Base-by-base conservation (phyloP, 2,113 vertebrate genomes). In the Podilymbus podiceps region DNA sequence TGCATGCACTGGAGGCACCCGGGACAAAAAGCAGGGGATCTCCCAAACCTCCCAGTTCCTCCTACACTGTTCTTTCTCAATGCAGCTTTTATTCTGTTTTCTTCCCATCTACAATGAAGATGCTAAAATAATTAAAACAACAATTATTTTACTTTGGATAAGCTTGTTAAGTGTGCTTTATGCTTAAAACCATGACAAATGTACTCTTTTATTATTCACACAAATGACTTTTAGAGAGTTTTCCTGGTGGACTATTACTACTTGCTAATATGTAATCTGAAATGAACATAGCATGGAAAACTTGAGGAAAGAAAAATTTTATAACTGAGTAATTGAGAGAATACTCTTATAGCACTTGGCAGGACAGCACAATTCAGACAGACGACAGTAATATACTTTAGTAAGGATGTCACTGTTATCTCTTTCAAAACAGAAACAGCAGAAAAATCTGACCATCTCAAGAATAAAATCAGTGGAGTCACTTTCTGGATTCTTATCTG, bases 91-190 rank as follows among this genome's bases (percentile, higher is more conserved):
- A 75, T 64, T 71, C 62, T 52, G 38, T 69, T 90, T 94, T 79
- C 64, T 72, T 85, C 40, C 72, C 22, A 12, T 55, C 63, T 62
- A 77, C 66, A 89, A 28, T 52, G 46, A 88, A 77, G 74, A 93
- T 20, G 42, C 60, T 71, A 50, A 74, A 92, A 90, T 92, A 93
- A 92, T 69, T 82, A 90, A 85, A 81, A 60, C 64, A 88, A 73
- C 4, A 1, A 59, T 47, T 95, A 8, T 78, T 96, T 89, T 67
- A 58, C 78, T 94, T 90, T 44, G 38, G 74, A 52, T 83, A 93
- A 94, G 91, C 88, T 89, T 90, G 59, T 83, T 75, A 87, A 52
- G 76, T 83, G 68, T 15, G 28, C 59, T 95, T 95, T 81, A 62
- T 47, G 68, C 62, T 75, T 50, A 93, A 87, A 89, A 4, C 35